phyloP scores from a whole-genome alignment of 2,113 vertebrate genomes.

The Psilopsiagon aymara region DNA sequence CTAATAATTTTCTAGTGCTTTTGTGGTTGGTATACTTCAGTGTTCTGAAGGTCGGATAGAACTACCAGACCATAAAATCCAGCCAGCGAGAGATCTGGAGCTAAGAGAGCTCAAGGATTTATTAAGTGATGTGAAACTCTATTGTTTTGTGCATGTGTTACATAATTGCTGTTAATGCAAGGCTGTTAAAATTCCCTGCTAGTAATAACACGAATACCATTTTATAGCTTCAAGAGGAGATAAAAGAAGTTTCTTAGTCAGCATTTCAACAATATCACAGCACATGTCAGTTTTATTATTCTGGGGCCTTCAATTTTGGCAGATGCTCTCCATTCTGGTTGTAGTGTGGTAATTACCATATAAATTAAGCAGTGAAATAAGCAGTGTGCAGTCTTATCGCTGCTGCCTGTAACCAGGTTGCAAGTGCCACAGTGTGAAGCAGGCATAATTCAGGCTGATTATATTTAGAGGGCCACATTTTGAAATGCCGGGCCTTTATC shows the following conservation, averaged over 20 bases:
- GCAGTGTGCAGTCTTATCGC: constrained; percentile 58
- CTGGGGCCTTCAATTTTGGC: constrained; percentile 74
- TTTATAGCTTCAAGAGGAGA: constrained; percentile 76
- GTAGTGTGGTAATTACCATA: constrained; percentile 78
- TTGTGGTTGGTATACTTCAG: constrained; percentile 68
- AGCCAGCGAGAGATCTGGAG: constrained; percentile 75
- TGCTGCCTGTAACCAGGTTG: constrained; percentile 64
- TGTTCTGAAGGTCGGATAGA: constrained; percentile 73
- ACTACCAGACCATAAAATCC: constrained; percentile 83
- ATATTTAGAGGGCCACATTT: constrained; percentile 50
- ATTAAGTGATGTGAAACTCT: constrained; percentile 80
- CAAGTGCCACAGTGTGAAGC: constrained; percentile 63
- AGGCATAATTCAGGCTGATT: constrained; percentile 65
- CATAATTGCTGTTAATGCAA: constrained; percentile 81
- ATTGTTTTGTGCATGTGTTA: constrained; percentile 81
- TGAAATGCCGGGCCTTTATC: constrained; percentile 63
- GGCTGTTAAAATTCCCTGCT: constrained; percentile 79
- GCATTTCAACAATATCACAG: constrained; percentile 74
- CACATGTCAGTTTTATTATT: constrained; percentile 75
- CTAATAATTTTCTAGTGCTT: constrained; percentile 67
- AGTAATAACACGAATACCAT: constrained; percentile 78
- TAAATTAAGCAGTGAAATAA: constrained; percentile 79
- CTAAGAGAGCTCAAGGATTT: constrained; percentile 78
- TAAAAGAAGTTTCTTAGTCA: constrained; percentile 81
- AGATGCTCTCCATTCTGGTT: constrained; percentile 74